These are phyloP conservation scores for Lepus oiostolus DNA, from an alignment of 2,797 vertebrate genomes.

Conservation along the genomic window DNA sequence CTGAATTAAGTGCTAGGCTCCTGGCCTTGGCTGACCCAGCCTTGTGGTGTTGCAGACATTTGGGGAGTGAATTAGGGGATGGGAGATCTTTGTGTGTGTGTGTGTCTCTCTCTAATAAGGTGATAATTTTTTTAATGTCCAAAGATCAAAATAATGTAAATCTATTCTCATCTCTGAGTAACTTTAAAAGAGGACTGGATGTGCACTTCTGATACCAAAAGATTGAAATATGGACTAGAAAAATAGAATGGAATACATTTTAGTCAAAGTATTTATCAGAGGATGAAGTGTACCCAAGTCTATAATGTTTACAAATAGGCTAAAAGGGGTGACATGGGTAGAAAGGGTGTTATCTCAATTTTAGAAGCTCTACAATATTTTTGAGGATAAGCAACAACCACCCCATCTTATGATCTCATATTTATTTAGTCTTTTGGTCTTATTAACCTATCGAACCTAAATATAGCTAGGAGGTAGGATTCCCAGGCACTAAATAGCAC, in stretches of 20 bases:
- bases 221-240: neutral
- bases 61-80: too few species aligned
- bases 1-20: too few species aligned
- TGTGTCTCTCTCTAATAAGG: too few species aligned
- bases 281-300: neutral
- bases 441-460: neutral
- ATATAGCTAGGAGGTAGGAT: neutral
- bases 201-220: conserved; percentile 16
- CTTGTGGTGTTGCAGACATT: too few species aligned
- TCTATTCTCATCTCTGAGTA: conserved; percentile 1
- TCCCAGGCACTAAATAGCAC: neutral
- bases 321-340: neutral
- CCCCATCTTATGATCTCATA: neutral
- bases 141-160: conserved; percentile 4
- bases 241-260: neutral
- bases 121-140: neutral
- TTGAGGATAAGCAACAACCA: neutral
- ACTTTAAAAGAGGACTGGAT: neutral
- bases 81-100: too few species aligned
- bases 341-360: neutral
- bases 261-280: neutral
- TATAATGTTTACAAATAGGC: neutral
- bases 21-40: too few species aligned
- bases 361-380: conserved; percentile 29
- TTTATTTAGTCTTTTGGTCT: neutral